Evolutionary conservation across 2,113 vertebrate genomes (phyloP).

Genomic region (Cyanocitta stelleri): DNA sequence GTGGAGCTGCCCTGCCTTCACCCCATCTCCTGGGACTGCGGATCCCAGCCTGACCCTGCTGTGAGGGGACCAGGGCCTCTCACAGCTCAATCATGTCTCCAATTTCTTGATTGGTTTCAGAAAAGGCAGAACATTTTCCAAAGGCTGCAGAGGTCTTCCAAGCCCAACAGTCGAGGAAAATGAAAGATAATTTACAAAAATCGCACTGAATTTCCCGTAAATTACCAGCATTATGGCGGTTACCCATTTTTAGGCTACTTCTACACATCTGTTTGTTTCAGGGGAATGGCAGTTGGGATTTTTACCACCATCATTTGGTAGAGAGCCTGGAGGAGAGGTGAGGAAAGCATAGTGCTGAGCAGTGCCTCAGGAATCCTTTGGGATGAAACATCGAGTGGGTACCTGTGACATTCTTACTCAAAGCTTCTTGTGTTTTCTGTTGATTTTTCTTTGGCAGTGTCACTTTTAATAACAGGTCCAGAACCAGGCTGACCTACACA

Average conservation of each 20-base stretch:
- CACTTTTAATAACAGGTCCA: not conserved
- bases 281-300: not conserved
- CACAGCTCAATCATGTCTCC: not conserved
- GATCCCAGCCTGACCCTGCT: not conserved
- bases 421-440: not conserved
- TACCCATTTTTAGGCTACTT: not conserved
- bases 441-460: not conserved
- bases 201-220: not conserved
- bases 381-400: not conserved
- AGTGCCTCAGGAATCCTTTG: not conserved
- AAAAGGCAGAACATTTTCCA: not conserved
- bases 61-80: not conserved
- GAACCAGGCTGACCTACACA: not conserved
- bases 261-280: not conserved
- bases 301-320: not conserved
- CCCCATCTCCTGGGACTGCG: rapidly evolving
- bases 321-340: not conserved
- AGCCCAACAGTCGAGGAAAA: not conserved
- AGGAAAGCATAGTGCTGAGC: not conserved
- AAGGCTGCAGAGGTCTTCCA: not conserved
- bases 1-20: not conserved
- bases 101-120: not conserved
- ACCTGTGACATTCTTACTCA: not conserved
- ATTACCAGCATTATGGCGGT: not conserved
- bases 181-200: not conserved